Evolutionary conservation across 2,888 invertebrate genomes (phyloP).

Genomic region (Pristionchus arcanus): DNA sequence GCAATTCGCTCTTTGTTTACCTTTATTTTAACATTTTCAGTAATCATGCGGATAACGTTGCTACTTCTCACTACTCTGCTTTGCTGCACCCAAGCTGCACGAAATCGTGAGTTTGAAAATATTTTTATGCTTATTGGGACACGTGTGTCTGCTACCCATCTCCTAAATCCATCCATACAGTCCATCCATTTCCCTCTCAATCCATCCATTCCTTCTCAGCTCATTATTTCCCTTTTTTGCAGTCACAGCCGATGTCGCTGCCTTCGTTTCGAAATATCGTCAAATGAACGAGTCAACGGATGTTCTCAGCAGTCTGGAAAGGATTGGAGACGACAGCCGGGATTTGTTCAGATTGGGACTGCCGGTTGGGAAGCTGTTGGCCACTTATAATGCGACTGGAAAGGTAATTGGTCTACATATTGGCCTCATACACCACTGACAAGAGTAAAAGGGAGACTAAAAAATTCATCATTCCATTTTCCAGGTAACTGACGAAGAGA

Average conservation of each 20-base stretch:
- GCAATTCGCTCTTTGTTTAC: too few species aligned
- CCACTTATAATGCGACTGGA: not conserved
- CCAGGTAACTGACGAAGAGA: not conserved
- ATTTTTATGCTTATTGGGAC: too few species aligned
- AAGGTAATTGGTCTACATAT: not conserved
- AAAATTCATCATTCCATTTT: not conserved
- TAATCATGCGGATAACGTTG: too few species aligned
- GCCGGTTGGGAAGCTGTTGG: not conserved
- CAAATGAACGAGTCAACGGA: not conserved
- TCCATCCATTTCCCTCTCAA: too few species aligned
- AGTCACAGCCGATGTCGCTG: not conserved
- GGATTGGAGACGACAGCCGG: not conserved
- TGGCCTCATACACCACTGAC: not conserved
- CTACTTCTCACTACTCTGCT: too few species aligned
- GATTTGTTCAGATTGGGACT: not conserved
- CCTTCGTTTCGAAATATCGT: not conserved
- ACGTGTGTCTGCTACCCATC: too few species aligned
- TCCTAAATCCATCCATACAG: too few species aligned
- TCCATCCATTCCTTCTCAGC: too few species aligned
- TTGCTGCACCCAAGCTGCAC: too few species aligned
- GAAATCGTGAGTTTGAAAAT: too few species aligned
- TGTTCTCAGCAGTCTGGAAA: not conserved
- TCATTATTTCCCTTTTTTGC: too few species aligned
- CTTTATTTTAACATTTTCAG: too few species aligned
- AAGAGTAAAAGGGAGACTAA: not conserved